Evolutionary conservation across 2,888 invertebrate genomes (phyloP).

Genomic region (Ophioninae sp.): DNA sequence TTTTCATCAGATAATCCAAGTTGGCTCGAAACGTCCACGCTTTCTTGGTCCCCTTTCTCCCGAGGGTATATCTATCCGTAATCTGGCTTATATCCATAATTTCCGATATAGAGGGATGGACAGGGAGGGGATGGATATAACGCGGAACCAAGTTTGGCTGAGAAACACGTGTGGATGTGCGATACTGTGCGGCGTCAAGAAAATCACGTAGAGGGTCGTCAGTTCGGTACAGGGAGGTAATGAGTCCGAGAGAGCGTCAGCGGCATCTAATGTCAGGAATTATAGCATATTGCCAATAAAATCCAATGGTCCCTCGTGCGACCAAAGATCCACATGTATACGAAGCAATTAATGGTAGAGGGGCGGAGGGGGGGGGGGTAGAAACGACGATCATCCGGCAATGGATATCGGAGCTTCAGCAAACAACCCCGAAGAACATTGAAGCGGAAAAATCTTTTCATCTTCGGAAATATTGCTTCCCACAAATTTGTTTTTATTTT

Average conservation of each 20-base stretch:
- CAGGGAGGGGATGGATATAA: slow-evolving; percentile 46
- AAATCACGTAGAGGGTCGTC: slow-evolving; percentile 75
- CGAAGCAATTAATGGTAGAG: not conserved
- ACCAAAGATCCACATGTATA: slow-evolving; percentile 30
- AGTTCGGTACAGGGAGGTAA: slow-evolving; percentile 72
- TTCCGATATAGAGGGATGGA: slow-evolving; percentile 61
- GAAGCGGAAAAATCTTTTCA: not conserved
- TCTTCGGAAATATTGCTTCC: not conserved
- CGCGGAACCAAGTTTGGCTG: slow-evolving; percentile 52
- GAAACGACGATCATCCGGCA: slow-evolving; percentile 7
- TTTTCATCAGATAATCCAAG: slow-evolving; percentile 17
- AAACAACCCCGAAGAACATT: not conserved
- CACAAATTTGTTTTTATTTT: not conserved
- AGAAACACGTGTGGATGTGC: slow-evolving; percentile 64
- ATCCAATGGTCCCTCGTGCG: slow-evolving; percentile 73
- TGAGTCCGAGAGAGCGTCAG: slow-evolving; percentile 80
- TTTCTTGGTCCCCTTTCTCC: not conserved
- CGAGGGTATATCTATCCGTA: slow-evolving; percentile 33
- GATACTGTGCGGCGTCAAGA: slow-evolving; percentile 41
- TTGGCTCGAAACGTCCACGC: not conserved
- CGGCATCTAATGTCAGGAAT: slow-evolving; percentile 81
- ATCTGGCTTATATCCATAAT: slow-evolving; percentile 61
- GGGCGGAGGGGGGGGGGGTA: not conserved
- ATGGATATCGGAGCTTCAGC: not conserved
- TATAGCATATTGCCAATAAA: slow-evolving; percentile 82